Evolutionary conservation across 2,888 invertebrate species (phyloP), one percentile per base, ranked within the genome.

Genomic region (Synergus laeviventris): DNA sequence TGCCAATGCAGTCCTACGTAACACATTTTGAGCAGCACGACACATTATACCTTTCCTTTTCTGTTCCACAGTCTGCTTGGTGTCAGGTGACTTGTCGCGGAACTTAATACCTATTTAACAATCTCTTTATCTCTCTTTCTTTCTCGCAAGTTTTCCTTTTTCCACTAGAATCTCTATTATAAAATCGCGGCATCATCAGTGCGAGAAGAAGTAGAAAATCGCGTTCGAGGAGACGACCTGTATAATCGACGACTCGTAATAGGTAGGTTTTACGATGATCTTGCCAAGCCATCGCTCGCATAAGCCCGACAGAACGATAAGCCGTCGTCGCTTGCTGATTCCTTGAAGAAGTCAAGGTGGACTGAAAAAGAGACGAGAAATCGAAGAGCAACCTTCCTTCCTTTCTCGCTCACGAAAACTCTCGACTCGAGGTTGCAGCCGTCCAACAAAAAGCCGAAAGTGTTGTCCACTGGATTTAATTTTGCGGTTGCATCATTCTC

Each of bases 181-280:
- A 45, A 36, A 70, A 70, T 70, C 24, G 45, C 66, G 66, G 45
- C 45, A 70, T 31, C 49, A 66, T 66, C 45, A 62, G 49, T 73
- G 64, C 73, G 59, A 73, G 42, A 76, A 73, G 42, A 76, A 49
- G 56, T 21, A n/a, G 70, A 39, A 39, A 64, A 60, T 59, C 60
- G 21, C 74, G 59, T 73, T 60, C n/a, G 38, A 49, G 60, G 49
- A 74, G 42, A 16, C 73, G 42, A 16, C 73, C 66, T 54, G 74
- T 66, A 79, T n/a, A n/a, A n/a, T 77, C 79, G 76, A 78, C 78
- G 75, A 76, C 60, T 79, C 77, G 80, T 80, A 81, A 82, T 82
- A 84, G 81, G 79, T 81, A 83, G 78, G 78, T 85, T 84, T 84
- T 84, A 85, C 78, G 83, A 83, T 79, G 81, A 84, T 83, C 82